Evolutionary conservation across 2,113 vertebrate species (phyloP), one percentile per base, ranked within the genome.

Genomic region (Pelecanus crispus): DNA sequence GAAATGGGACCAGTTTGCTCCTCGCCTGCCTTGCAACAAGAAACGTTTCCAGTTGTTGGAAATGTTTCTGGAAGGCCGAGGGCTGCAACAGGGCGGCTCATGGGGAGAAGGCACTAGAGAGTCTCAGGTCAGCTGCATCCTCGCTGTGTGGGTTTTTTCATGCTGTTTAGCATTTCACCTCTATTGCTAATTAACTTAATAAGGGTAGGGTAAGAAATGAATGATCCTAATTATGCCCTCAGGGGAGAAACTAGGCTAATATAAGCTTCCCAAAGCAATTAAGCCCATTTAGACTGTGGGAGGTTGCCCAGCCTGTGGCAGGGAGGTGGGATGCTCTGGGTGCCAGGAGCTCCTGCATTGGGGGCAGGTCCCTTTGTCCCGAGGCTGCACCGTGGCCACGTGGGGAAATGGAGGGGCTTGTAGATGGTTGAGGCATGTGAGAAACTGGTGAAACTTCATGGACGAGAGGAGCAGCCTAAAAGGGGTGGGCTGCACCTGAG

Each of bases 331-430:
- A 19, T 52, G 47, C n/a, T 55, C 29, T 42, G 62, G n/a, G 25
- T 83, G 49, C 28, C 10, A 7, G 34, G 21, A 50, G 20, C 29
- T 73, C 34, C 53, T 3, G 5, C 1, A 1, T 11, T 32, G 29
- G 31, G 20, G 26, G 11, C 42, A 55, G 22, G 49, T 52, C 17
- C 5, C 25, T 10, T 10, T 53, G 19, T 53, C 34, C 44, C 0
- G 0, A 6, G 61, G 44, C 44, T 50, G 68, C 59, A 68, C 25
- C 1, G 1, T 42, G 68, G 20, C 31, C 17, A 4, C 0, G 0
- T 34, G 26, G 29, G 12, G 49, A 78, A 56, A 56, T 22, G n/a
- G 11, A 62, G 15, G 24, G 10, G 13, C 38, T 66, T 70, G 34
- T 25, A 38, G 45, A 9, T 70, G 36, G 12, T 4, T 89, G 52